Evolutionary conservation across 1,140 invertebrate genomes (phyloP).

Genomic region (Drosophila grimshawi): DNA sequence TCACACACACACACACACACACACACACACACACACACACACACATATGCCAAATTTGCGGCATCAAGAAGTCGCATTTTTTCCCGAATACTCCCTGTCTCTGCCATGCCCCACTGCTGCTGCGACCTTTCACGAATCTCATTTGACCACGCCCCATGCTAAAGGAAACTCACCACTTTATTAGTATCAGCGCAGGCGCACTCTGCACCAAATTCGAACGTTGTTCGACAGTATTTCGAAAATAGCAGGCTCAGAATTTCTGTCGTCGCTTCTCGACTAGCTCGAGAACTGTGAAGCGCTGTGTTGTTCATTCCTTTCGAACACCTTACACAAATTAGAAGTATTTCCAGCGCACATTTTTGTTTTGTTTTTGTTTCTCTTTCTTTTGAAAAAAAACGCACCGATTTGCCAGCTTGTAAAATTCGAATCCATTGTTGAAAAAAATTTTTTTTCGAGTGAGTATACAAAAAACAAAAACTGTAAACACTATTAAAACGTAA

Average conservation of each 20-base stretch:
- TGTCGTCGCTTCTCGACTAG: background rate
- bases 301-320: slow-evolving; percentile 47
- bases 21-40: slow-evolving; percentile 25
- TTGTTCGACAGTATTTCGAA: slow-evolving; percentile 40
- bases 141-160: slow-evolving; percentile 59
- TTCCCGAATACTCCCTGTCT: slow-evolving; percentile 41
- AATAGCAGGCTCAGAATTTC: slow-evolving; percentile 40
- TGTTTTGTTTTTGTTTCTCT: slow-evolving; percentile 28
- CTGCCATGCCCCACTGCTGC: background rate
- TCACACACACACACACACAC: slow-evolving; percentile 6
- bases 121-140: slow-evolving; percentile 4
- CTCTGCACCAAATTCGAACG: slow-evolving; percentile 25
- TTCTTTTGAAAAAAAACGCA: slow-evolving; percentile 15
- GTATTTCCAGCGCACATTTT: slow-evolving; percentile 24
- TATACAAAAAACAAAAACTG: background rate
- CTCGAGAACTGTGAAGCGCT: background rate
- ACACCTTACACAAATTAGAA: slow-evolving; percentile 21
- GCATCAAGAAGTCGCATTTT: slow-evolving; percentile 84
- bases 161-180: slow-evolving; percentile 71
- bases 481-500: background rate
- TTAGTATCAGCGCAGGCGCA: slow-evolving; percentile 37
- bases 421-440: background rate
- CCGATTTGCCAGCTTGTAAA: slow-evolving; percentile 26
- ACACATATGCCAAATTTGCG: slow-evolving; percentile 77
- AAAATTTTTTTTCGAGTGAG: background rate